phyloP scores from a whole-genome alignment of 2,113 vertebrate genomes.

The Gymnorhina tibicen region DNA sequence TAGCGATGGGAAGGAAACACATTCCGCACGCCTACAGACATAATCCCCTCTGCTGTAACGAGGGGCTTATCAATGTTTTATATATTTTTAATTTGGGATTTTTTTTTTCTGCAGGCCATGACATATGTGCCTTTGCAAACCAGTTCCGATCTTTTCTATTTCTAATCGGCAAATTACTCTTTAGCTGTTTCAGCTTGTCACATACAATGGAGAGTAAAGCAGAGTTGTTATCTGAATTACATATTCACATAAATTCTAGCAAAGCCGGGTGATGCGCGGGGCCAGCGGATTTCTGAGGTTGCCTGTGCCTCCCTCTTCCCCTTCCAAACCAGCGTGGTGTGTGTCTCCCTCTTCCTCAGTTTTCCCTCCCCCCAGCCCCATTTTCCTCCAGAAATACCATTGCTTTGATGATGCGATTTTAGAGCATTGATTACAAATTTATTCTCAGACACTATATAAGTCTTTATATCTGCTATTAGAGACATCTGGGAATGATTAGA shows the following conservation, averaged over 20 bases:
- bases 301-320: not conserved
- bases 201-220: not conserved
- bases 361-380: not conserved
- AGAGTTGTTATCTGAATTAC: not conserved
- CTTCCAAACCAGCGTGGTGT: not conserved
- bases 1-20: conserved; percentile 16
- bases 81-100: not conserved
- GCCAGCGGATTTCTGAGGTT: not conserved
- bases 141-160: not conserved
- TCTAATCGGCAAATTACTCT: not conserved
- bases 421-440: conserved; percentile 78
- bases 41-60: not conserved
- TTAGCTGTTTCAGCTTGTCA: not conserved
- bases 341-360: not conserved
- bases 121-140: not conserved
- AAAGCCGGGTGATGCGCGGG: not conserved
- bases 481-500: conserved; percentile 89
- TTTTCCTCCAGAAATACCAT: conserved; percentile 43
- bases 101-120: not conserved
- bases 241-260: conserved; percentile 13
- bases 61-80: conserved; percentile 38
- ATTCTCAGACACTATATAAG: conserved; percentile 74
- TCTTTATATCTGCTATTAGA: conserved; percentile 82
- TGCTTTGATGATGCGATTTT: conserved; percentile 75
- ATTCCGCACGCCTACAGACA: not conserved